Conservation (phyloP, 2,113 vertebrate genomes). For the Nesoenas mayeri region DNA sequence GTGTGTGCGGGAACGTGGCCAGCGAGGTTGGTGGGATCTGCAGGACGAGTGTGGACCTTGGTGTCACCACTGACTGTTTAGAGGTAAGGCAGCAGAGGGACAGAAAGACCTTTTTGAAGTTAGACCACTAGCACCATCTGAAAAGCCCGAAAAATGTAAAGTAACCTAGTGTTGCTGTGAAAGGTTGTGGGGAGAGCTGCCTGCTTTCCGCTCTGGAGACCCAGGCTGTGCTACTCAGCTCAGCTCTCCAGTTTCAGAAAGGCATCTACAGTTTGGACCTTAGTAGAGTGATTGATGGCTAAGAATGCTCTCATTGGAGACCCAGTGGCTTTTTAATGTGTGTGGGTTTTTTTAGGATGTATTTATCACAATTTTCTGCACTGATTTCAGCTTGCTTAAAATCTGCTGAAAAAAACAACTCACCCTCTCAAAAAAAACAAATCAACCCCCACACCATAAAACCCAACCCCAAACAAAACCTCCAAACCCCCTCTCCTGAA, state of each 20-base stretch:
- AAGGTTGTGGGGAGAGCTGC: background rate
- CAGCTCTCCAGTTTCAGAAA: background rate
- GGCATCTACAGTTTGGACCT: background rate
- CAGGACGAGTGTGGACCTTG: accelerated
- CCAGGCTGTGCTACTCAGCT: background rate
- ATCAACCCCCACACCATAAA: background rate
- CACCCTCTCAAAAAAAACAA: background rate
- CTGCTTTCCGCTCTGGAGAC: background rate
- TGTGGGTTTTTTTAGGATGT: background rate
- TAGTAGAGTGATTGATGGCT: background rate
- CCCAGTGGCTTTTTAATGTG: background rate
- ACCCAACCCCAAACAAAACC: background rate
- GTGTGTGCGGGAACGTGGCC: accelerated
- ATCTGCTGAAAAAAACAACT: background rate
- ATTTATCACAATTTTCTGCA: background rate
- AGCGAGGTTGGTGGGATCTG: background rate
- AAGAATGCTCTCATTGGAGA: background rate
- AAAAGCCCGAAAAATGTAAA: background rate
- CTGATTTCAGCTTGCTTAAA: background rate
- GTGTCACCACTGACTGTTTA: background rate
- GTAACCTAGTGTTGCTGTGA: background rate
- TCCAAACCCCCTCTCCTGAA: background rate
- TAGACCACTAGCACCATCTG: background rate
- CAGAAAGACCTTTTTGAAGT: background rate
- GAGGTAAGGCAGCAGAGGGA: background rate